Base-by-base conservation (phyloP, 1,140 invertebrate species). In the Leptinotarsa defecta region DNA sequence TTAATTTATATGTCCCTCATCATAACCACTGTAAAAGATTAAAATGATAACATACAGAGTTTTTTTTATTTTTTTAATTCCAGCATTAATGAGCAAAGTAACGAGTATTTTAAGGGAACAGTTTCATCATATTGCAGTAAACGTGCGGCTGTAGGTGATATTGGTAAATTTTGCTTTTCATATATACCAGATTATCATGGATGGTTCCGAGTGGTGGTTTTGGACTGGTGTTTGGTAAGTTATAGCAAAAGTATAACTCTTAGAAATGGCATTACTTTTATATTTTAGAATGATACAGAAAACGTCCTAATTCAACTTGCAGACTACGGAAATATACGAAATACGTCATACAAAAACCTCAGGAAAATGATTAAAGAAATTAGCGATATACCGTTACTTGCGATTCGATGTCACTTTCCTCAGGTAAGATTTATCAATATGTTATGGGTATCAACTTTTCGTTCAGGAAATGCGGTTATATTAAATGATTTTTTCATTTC, bases 351-450 rank as follows among this genome's bases (percentile, higher is more conserved):
- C 64, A 77, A 68, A 70, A 67, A 77, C 20, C 73, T 82, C 1
- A 73, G 70, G 62, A 48, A 34, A 34, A 63, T 82, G 62, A 77
- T 77, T 22, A n/a, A 74, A 67, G 76, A 81, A 34, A 67, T 81
- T 13, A 20, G 71, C 43, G 17, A 74, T 13, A 76, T 81, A 43
- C 80, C 81, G 13, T 77, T 71, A 62, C 62, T 81, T 27, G 77
- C 79, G 4, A 57, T 80, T 13, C 76, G 75, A 64, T 81, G 81
- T 57, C 78, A 80, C 70, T 76, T 83, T 49, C 68, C 77, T 17
- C 63, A 74, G 52, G 52, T 57, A n/a, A 57, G 11, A 8, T 43
- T 57, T 13, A n/a, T 3, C 13, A 57, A 13, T 57, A 57, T 57
- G 5, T 57, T 3, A 43, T 43, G 8, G 34, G 8, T 43, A 43